phyloP scores from a whole-genome alignment of 2,797 vertebrate genomes.

The Sebastes cheni region DNA sequence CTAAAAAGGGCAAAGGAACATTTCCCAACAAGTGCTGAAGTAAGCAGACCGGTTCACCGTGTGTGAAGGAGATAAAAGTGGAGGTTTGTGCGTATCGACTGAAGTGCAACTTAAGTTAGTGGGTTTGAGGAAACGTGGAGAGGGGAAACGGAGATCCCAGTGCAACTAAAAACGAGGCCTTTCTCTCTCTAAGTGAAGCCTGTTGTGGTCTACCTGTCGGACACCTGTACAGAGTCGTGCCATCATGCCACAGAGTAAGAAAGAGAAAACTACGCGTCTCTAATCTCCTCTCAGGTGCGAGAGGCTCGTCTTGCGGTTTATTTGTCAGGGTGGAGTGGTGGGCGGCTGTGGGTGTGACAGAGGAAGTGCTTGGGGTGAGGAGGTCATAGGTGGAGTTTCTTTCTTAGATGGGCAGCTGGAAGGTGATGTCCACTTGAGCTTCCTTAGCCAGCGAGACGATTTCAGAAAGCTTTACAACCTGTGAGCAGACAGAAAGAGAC shows the following conservation, averaged over 20 bases:
- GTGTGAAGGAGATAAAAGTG: neutral
- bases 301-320: conserved; percentile 9
- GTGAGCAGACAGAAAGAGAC: neutral
- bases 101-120: conserved; percentile 30
- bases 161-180: neutral
- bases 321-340: neutral
- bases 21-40: neutral
- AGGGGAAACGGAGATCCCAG: neutral
- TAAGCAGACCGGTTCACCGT: neutral
- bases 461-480: conserved; percentile 99
- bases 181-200: neutral
- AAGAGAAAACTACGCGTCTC: conserved; percentile 27
- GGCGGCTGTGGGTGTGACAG: neutral
- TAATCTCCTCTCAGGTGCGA: neutral
- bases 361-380: neutral
- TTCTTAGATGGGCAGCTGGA: conserved; percentile 94
- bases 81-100: conserved; percentile 62
- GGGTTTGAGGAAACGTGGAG: neutral
- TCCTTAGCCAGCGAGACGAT: conserved; percentile 95
- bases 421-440: conserved; percentile 97
- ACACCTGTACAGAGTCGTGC: neutral
- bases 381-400: neutral
- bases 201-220: neutral
- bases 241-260: conserved; percentile 34
- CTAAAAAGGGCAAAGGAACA: neutral